Evolutionary conservation across 92 coral and sea anemone genomes (phyloP).

Genomic region (Phenganax marumi): DNA sequence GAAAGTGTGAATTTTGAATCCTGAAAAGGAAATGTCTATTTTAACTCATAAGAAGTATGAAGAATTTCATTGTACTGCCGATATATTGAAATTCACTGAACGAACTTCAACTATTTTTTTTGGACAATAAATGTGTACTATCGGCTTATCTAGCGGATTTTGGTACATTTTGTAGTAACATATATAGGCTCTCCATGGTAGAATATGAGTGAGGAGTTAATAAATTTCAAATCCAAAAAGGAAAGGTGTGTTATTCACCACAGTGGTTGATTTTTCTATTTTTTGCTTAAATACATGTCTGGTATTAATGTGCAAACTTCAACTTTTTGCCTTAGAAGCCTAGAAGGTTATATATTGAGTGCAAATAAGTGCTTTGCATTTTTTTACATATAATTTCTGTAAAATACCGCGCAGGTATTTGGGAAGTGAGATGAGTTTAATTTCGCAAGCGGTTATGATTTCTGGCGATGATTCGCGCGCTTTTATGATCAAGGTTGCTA

Average conservation of each 20-base stretch:
- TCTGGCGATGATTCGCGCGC: neutral
- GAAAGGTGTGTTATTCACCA: neutral
- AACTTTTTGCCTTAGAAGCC: neutral
- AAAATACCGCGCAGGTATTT: neutral
- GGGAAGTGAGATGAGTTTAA: neutral
- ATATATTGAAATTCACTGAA: conserved; percentile 1
- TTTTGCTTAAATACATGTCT: neutral
- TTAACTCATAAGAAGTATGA: neutral
- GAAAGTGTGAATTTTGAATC: neutral
- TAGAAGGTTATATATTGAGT: neutral
- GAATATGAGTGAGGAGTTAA: neutral
- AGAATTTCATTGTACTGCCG: neutral
- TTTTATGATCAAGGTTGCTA: too few species aligned
- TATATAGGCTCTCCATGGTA: neutral
- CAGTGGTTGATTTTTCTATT: neutral
- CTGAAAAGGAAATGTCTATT: conserved; percentile 3
- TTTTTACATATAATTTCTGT: neutral
- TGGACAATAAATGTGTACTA: neutral
- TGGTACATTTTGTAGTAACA: neutral
- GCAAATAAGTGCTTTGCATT: neutral
- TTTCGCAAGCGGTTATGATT: conserved; percentile 2
- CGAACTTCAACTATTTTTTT: conserved; percentile 1
- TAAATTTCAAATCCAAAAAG: neutral
- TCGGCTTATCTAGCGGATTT: neutral
- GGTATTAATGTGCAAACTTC: neutral